Evolutionary conservation across 2,113 vertebrate genomes (phyloP).

Genomic region (Gymnobelideus leadbeateri): DNA sequence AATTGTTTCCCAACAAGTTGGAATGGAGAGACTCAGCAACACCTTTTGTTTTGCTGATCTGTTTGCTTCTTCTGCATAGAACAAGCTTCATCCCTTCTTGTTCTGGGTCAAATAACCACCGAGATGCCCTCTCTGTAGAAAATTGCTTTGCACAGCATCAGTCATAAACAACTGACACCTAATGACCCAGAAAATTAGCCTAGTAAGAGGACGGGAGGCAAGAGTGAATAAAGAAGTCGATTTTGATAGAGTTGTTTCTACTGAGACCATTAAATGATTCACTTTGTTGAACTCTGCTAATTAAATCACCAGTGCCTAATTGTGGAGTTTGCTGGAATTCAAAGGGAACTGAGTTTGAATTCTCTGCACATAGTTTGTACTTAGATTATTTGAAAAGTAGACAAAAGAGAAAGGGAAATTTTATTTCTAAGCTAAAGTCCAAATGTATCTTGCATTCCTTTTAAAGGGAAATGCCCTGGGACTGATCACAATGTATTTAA

Average conservation of each 20-base stretch:
- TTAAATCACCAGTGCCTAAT: constrained; percentile 3
- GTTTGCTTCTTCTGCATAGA: neutral
- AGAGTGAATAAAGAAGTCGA: constrained; percentile 4
- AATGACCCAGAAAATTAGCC: neutral
- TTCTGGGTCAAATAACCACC: neutral
- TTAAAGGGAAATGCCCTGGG: neutral
- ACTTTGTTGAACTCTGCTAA: constrained; percentile 24
- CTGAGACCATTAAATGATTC: neutral
- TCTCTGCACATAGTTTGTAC: constrained; percentile 27
- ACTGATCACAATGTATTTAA: constrained; percentile 8
- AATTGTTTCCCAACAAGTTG: neutral
- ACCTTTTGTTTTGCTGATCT: neutral
- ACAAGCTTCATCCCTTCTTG: neutral
- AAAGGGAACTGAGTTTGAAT: constrained; percentile 41
- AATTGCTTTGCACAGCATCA: neutral
- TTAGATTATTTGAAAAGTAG: neutral
- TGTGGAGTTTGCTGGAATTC: constrained; percentile 8
- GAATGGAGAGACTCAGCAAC: neutral
- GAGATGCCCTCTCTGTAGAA: neutral
- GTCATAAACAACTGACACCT: neutral
- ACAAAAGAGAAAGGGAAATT: neutral
- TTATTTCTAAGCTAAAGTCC: neutral
- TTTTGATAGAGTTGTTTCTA: constrained; percentile 1
- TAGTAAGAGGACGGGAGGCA: neutral
- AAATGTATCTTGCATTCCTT: neutral